Percentiles rank a stretch among this genome's conserved stretches.
These are phyloP conservation scores for Vulpes vulpes DNA, from an alignment of 2,113 vertebrate species.

Conservation along the genomic window DNA sequence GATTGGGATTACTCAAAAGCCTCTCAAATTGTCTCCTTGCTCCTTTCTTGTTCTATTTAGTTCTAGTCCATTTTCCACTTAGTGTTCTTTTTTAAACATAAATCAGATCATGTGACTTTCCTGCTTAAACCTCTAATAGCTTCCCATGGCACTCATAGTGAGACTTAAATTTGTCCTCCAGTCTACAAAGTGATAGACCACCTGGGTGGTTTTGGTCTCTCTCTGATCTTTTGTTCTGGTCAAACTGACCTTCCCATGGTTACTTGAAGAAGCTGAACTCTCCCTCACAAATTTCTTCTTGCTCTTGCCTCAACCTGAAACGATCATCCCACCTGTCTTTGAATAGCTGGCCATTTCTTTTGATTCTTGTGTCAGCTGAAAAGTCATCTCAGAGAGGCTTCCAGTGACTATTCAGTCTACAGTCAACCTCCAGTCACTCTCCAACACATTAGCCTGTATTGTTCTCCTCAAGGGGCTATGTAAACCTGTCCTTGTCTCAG, in stretches of 20 bases:
- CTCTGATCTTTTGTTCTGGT: not conserved
- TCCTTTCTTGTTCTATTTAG: not conserved
- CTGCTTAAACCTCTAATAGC: not conserved
- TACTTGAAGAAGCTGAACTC: not conserved
- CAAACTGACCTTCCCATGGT: not conserved
- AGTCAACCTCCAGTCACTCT: not conserved
- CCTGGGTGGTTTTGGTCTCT: not conserved
- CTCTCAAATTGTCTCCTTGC: not conserved
- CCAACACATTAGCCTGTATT: not conserved
- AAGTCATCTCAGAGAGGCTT: not conserved
- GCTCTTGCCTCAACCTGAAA: not conserved
- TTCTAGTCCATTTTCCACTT: not conserved
- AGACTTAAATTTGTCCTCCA: not conserved
- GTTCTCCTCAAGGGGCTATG: not conserved
- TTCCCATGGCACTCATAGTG: not conserved
- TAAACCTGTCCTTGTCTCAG: not conserved
- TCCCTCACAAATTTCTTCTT: not conserved
- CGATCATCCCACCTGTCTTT: not conserved
- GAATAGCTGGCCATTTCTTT: not conserved
- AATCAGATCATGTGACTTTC: not conserved
- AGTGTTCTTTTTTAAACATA: not conserved
- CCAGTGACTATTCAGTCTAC: not conserved
- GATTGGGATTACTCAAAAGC: not conserved
- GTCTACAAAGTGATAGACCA: not conserved
- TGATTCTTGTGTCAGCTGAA: not conserved